Evolutionary conservation across 2,797 vertebrate species (phyloP).

Genomic region (Poeciliopsis gracilis): DNA sequence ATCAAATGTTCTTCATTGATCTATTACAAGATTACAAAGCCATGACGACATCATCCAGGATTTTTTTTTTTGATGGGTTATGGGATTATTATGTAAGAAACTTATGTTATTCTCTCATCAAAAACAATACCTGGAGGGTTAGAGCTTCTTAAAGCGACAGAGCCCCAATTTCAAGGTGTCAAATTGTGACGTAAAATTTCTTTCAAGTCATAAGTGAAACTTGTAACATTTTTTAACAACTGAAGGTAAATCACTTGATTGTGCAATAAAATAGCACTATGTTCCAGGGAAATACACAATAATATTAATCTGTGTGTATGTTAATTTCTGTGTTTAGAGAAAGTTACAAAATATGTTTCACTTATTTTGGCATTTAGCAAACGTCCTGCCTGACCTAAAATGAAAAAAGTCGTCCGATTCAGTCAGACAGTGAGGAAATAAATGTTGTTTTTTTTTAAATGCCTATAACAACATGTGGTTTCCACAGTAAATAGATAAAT

Average conservation of each 20-base stretch:
- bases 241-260: no score
- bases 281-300: no score
- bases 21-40: background rate
- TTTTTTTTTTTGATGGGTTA: background rate
- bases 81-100: no score
- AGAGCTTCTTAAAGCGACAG: no score
- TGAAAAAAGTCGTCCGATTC: background rate
- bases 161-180: no score
- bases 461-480: background rate
- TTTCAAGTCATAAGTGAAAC: no score
- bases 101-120: no score
- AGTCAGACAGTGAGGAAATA: background rate
- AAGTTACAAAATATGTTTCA: background rate
- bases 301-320: background rate
- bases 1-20: background rate
- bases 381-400: background rate
- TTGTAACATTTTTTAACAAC: no score
- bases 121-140: no score
- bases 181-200: no score
- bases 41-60: background rate
- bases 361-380: background rate
- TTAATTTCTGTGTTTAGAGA: background rate
- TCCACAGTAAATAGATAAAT: background rate
- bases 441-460: no score
- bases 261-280: no score